A percentile compares a stretch with the other conserved stretches of the same genome.
Evolutionary conservation across 1,140 invertebrate species (phyloP).

Genomic region (Anastrepha ludens): DNA sequence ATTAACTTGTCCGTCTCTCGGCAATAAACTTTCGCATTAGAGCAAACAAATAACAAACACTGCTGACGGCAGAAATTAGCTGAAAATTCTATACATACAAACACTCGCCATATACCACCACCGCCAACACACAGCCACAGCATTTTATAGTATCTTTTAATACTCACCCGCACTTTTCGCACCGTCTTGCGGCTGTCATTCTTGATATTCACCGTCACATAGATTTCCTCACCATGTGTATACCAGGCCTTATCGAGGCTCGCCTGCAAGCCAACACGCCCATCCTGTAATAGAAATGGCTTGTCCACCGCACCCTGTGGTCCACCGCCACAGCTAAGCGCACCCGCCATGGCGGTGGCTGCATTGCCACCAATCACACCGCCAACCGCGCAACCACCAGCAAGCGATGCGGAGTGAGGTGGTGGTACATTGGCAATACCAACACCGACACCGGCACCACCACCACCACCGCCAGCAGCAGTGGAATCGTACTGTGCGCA

Average conservation of each 20-base stretch:
- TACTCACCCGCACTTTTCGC: constrained; percentile 89
- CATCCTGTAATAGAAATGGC: constrained; percentile 80
- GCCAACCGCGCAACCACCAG: not conserved
- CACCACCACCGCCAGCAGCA: not conserved
- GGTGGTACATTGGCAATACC: not conserved
- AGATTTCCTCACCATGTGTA: constrained; percentile 92
- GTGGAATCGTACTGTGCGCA: constrained; percentile 34
- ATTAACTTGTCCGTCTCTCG: not conserved
- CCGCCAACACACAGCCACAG: not conserved
- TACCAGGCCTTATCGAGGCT: constrained; percentile 95
- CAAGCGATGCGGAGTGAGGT: not conserved
- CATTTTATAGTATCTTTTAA: not conserved
- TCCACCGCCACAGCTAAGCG: constrained; percentile 61
- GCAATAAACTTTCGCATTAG: too few relatives aligned
- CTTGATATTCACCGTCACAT: constrained; percentile 89
- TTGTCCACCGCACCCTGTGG: constrained; percentile 76
- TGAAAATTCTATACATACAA: not conserved
- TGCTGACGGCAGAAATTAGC: constrained; percentile 35
- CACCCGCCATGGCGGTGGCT: not conserved
- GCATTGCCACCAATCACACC: constrained; percentile 27
- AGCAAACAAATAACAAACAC: not conserved
- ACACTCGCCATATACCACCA: not conserved
- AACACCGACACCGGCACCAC: not conserved
- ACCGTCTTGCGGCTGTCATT: constrained; percentile 98
- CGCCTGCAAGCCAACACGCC: constrained; percentile 87